These are phyloP conservation scores for Dreissena rostriformis DNA, from an alignment of 1,140 invertebrate genomes.

Conservation along the genomic window DNA sequence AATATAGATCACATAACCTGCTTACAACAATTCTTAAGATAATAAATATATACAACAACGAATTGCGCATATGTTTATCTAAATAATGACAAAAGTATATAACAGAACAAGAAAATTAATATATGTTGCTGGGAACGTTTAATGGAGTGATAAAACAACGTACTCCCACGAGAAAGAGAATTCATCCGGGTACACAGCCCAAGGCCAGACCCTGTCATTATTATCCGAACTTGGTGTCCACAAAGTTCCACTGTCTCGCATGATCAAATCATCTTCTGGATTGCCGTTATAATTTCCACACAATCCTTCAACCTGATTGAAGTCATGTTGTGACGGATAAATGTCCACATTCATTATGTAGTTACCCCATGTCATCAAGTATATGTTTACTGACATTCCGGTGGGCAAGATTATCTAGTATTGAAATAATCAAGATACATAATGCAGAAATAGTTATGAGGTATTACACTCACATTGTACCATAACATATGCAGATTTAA, in stretches of 20 bases:
- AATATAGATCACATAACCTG: too few relatives aligned
- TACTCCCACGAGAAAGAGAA: slow-evolving; percentile 45
- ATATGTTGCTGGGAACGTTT: background rate
- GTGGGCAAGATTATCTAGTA: slow-evolving; percentile 31
- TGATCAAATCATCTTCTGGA: background rate
- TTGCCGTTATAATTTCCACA: slow-evolving; percentile 46
- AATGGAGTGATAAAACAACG: background rate
- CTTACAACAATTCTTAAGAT: too few relatives aligned
- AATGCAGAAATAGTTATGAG: too few relatives aligned
- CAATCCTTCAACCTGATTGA: slow-evolving; percentile 22
- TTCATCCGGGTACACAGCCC: slow-evolving; percentile 24
- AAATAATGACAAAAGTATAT: background rate
- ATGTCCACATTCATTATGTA: slow-evolving; percentile 34
- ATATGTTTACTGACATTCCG: slow-evolving; percentile 15
- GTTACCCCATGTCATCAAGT: slow-evolving; percentile 17
- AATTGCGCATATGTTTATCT: background rate
- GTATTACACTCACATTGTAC: too few relatives aligned
- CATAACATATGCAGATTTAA: too few relatives aligned
- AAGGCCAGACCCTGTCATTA: background rate
- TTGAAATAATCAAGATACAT: too few relatives aligned
- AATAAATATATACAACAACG: background rate
- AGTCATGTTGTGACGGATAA: slow-evolving; percentile 2
- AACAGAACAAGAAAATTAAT: background rate
- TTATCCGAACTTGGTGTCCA: background rate
- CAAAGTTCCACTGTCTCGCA: background rate